Conservation (phyloP, 2,888 invertebrate genomes). For the Lasioglossum morio region DNA sequence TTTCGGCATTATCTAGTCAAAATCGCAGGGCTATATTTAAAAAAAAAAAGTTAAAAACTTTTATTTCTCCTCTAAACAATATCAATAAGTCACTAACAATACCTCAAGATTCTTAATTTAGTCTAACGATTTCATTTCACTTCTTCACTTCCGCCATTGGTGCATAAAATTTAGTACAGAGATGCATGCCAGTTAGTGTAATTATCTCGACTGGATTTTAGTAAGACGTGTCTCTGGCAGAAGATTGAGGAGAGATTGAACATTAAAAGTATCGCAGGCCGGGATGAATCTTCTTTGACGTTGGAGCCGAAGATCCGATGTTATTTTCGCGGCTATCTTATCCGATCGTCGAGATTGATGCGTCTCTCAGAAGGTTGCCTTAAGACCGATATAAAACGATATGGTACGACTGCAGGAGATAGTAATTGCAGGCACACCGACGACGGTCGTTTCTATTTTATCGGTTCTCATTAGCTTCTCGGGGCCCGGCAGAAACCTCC, state of each 20-base stretch:
- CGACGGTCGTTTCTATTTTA: conserved; percentile 4
- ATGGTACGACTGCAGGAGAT: neutral
- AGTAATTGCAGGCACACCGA: neutral
- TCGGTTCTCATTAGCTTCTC: conserved; percentile 4
- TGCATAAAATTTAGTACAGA: neutral
- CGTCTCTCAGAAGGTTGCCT: neutral
- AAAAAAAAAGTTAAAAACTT: too few relatives aligned
- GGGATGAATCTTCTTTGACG: neutral
- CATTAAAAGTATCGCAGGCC: neutral
- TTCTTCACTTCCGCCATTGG: neutral
- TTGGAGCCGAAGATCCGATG: neutral
- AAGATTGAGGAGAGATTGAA: neutral
- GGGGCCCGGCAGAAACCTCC: neutral
- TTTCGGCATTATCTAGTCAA: too few relatives aligned
- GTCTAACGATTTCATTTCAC: neutral
- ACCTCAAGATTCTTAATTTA: neutral
- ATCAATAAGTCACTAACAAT: neutral
- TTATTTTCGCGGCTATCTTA: neutral
- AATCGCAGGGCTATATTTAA: too few relatives aligned
- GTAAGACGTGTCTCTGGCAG: neutral
- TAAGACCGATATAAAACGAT: neutral
- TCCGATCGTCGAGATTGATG: neutral
- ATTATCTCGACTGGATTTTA: neutral
- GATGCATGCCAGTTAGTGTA: neutral
- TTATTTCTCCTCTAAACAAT: too few relatives aligned